These are phyloP conservation scores for Psilopsiagon aurifrons DNA, from an alignment of 2,113 vertebrate genomes.

Conservation along the genomic window DNA sequence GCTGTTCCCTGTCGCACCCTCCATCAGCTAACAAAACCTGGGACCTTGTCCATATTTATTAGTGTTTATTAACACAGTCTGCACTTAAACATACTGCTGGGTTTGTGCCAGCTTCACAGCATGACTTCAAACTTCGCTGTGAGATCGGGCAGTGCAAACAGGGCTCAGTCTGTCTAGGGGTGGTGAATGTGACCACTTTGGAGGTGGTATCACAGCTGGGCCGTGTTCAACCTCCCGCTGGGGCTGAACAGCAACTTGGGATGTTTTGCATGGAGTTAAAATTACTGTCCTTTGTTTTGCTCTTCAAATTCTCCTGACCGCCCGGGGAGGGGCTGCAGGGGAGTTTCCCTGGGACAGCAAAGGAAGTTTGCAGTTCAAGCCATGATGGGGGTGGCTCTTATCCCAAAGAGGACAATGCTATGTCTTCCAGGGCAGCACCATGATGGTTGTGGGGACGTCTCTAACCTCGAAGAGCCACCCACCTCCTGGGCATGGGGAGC, in stretches of 20 bases:
- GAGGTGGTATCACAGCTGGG: no score
- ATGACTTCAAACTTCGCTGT: fast-evolving
- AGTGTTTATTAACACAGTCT: neutral
- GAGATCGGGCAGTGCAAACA: fast-evolving
- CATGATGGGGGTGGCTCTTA: fast-evolving
- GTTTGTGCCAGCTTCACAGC: neutral
- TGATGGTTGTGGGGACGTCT: neutral
- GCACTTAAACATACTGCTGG: neutral
- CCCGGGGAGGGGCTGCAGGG: neutral
- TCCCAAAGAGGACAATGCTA: fast-evolving
- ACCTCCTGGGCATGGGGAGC: fast-evolving
- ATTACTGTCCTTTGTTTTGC: neutral
- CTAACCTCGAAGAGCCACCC: neutral
- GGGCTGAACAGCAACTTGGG: neutral
- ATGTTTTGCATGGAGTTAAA: neutral
- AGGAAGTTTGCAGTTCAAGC: neutral
- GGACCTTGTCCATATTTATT: neutral
- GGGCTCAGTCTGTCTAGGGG: fast-evolving
- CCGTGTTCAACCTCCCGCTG: fast-evolving
- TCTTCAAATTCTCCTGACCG: neutral
- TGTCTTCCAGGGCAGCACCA: fast-evolving
- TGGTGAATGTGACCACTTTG: fast-evolving
- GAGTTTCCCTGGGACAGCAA: neutral
- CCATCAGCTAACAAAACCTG: neutral
- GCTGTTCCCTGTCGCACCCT: neutral